phyloP scores from a whole-genome alignment of 2,113 vertebrate genomes.

The Alethe diademata region DNA sequence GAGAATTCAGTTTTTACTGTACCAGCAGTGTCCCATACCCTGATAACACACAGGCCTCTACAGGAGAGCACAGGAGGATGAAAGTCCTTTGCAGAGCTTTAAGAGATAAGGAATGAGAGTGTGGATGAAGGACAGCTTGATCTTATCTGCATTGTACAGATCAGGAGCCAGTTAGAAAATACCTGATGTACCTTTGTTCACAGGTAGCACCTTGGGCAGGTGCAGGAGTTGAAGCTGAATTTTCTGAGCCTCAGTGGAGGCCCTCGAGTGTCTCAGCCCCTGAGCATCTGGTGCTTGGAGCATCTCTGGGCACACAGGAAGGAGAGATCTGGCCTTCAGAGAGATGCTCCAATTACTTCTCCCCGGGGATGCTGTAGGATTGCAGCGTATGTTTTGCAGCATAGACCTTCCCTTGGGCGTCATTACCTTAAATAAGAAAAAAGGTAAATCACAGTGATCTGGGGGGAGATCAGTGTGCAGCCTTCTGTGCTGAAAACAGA shows the following conservation, averaged over 20 bases:
- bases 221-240: neutral
- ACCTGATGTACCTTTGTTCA: neutral
- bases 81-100: neutral
- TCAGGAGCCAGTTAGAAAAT: neutral
- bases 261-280: neutral
- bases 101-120: neutral
- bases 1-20: neutral
- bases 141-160: accelerated
- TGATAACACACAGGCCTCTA: accelerated
- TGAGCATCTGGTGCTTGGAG: accelerated
- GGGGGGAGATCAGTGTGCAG: neutral
- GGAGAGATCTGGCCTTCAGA: neutral
- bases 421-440: slow-evolving; percentile 29
- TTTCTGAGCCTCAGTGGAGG: neutral
- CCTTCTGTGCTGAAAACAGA: neutral
- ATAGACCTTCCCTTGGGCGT: neutral
- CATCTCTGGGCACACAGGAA: neutral
- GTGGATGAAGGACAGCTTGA: neutral
- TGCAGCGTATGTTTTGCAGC: neutral
- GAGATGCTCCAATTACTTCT: neutral
- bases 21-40: neutral
- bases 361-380: neutral
- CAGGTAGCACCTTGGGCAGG: accelerated
- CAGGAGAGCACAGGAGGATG: accelerated
- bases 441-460: neutral